Conservation (phyloP, 2,113 vertebrate species). For the Campylorhamphus procurvoides region DNA sequence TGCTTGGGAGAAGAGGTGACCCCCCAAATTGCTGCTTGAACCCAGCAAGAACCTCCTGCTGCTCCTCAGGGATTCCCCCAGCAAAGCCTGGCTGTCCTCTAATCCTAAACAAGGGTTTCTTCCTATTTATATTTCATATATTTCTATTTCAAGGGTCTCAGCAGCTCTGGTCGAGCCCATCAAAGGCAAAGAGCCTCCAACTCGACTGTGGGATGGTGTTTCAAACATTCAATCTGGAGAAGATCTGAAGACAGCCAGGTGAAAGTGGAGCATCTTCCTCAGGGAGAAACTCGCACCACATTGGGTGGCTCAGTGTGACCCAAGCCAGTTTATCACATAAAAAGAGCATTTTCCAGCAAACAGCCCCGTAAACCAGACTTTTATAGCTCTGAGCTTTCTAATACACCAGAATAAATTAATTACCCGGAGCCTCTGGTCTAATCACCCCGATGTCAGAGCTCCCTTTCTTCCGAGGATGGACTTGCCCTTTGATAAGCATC, state of each 20-base stretch:
- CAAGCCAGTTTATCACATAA: not conserved
- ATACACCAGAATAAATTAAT: not conserved
- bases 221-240: not conserved
- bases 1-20: no score
- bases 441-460: not conserved
- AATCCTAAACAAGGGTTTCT: not conserved
- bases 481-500: not conserved
- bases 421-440: not conserved
- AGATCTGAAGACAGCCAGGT: not conserved
- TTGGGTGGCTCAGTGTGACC: not conserved
- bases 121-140: no score
- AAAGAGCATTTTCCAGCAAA: not conserved
- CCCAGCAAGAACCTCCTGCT: not conserved
- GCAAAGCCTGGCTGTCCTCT: not conserved
- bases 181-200: not conserved
- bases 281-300: not conserved
- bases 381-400: not conserved
- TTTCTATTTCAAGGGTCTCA: not conserved
- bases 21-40: not conserved
- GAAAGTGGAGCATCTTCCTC: not conserved
- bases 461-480: not conserved
- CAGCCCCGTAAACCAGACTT: not conserved
- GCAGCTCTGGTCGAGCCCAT: not conserved
- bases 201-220: rapidly evolving
- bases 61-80: not conserved